phyloP scores from a whole-genome alignment of 1,140 invertebrate species.

The Campoletis sonorensis region DNA sequence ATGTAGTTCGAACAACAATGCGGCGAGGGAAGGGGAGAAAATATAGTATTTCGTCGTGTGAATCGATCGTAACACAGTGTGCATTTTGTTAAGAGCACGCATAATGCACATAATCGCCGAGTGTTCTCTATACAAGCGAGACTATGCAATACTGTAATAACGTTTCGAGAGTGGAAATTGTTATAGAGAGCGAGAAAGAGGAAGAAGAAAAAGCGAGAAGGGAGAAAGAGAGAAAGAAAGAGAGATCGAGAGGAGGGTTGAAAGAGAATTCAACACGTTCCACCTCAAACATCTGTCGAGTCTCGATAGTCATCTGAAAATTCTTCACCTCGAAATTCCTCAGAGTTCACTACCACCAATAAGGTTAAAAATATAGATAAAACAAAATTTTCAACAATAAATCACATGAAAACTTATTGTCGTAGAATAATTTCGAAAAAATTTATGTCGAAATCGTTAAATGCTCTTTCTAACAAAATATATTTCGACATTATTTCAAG shows the following conservation, averaged over 20 bases:
- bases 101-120: slow-evolving; percentile 21
- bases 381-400: no score
- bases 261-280: neutral
- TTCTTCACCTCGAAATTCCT: neutral
- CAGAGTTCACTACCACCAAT: neutral
- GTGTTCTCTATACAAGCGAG: neutral
- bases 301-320: neutral
- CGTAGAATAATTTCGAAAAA: no score
- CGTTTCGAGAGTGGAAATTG: slow-evolving; percentile 19
- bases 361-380: neutral
- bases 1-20: neutral
- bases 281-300: slow-evolving; percentile 15
- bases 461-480: no score
- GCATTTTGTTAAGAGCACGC: slow-evolving; percentile 20
- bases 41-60: slow-evolving; percentile 1
- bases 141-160: neutral
- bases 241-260: neutral
- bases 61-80: slow-evolving; percentile 2
- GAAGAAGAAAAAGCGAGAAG: no score
- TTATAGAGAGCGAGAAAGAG: no score
- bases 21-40: neutral
- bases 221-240: slow-evolving; percentile 1
- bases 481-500: no score
- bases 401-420: no score
- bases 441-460: no score